phyloP scores from a whole-genome alignment of 2,888 invertebrate genomes.

The Erebia palarica region DNA sequence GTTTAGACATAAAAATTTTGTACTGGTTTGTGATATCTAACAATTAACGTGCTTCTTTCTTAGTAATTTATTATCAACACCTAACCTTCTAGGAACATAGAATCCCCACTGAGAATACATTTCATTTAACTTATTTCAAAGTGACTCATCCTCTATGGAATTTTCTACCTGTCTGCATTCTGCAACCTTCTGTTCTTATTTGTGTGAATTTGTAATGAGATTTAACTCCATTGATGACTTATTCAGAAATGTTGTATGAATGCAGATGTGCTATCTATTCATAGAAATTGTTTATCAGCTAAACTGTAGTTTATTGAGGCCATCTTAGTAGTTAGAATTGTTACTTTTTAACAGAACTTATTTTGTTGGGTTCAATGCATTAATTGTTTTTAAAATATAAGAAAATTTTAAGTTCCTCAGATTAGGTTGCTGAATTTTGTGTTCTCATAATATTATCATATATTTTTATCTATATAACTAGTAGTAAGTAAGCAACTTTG shows the following conservation, averaged over 20 bases:
- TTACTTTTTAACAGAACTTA: too few relatives aligned
- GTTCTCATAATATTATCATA: too few relatives aligned
- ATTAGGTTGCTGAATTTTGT: too few relatives aligned
- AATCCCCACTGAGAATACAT: constrained; percentile 48
- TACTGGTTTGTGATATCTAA: neutral
- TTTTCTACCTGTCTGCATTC: constrained; percentile 44
- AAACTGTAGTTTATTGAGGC: too few relatives aligned
- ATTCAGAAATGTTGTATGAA: constrained; percentile 28
- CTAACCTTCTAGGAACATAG: constrained; percentile 38
- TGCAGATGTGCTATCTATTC: constrained; percentile 10
- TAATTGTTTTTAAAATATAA: too few relatives aligned
- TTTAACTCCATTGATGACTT: constrained; percentile 40
- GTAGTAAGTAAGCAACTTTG: too few relatives aligned
- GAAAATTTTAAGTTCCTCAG: too few relatives aligned
- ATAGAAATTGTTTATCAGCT: neutral
- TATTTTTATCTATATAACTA: too few relatives aligned
- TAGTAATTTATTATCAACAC: constrained; percentile 12
- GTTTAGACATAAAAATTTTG: neutral
- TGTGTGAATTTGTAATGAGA: constrained; percentile 35
- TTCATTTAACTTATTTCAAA: constrained; percentile 21
- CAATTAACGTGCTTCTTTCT: neutral
- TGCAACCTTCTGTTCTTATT: constrained; percentile 17
- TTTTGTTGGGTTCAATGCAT: too few relatives aligned
- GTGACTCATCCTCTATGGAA: constrained; percentile 63
- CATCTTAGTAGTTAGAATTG: too few relatives aligned